A percentile compares a stretch with the other conserved stretches of the same genome.
Evolutionary conservation across 2,113 vertebrate genomes (phyloP).

Genomic region (Tautogolabrus adspersus): DNA sequence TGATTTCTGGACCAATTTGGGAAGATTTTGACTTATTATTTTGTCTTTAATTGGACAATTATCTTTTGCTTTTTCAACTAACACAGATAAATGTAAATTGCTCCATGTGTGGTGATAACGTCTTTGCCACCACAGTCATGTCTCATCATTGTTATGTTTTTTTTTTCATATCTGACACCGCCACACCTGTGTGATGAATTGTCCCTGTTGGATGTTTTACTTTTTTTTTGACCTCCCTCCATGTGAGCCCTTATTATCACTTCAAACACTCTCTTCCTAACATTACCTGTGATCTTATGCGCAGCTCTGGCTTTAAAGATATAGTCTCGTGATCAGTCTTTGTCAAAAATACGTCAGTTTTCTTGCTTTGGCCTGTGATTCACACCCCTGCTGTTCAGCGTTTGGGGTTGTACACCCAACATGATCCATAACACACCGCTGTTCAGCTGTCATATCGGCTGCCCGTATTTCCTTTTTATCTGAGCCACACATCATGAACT

Average conservation of each 20-base stretch:
- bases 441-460: conserved; percentile 70
- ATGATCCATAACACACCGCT: conserved; percentile 58
- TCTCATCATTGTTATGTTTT: conserved; percentile 2
- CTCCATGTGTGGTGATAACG: background rate
- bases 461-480: conserved; percentile 72
- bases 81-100: background rate
- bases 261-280: conserved; percentile 19
- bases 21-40: too few relatives aligned
- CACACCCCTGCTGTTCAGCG: conserved; percentile 45
- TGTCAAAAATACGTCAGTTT: conserved; percentile 27
- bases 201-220: conserved; percentile 20
- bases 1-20: too few relatives aligned
- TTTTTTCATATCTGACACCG: conserved; percentile 15
- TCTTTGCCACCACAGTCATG: background rate
- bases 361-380: conserved; percentile 40
- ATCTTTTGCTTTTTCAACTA: background rate
- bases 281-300: conserved; percentile 22
- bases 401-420: conserved; percentile 18
- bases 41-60: too few relatives aligned
- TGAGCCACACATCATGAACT: conserved; percentile 70
- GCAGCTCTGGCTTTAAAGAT: conserved; percentile 23
- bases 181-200: conserved; percentile 16
- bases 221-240: conserved; percentile 4
- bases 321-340: conserved; percentile 22
- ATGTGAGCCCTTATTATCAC: conserved; percentile 39